Evolutionary conservation across 1,140 invertebrate species (phyloP).

Genomic region (Saxidomus purpurata): DNA sequence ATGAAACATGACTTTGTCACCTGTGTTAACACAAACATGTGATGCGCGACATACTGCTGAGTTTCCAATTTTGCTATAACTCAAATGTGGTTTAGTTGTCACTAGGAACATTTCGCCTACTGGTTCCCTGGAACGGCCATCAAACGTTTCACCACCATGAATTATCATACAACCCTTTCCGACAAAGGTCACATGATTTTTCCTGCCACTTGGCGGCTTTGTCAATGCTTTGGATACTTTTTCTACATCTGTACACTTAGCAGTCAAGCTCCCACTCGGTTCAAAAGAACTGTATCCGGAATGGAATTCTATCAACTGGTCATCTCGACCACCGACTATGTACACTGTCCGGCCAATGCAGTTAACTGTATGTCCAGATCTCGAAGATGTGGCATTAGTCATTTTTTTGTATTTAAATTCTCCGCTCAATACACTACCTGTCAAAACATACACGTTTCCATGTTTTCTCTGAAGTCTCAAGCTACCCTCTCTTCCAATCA

Average conservation of each 20-base stretch:
- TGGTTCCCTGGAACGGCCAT: slow-evolving; percentile 78
- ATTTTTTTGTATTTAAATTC: slow-evolving; percentile 75
- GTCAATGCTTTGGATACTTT: slow-evolving; percentile 63
- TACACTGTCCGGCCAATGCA: slow-evolving; percentile 71
- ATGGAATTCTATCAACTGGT: slow-evolving; percentile 78
- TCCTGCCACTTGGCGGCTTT: slow-evolving; percentile 81
- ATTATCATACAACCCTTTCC: slow-evolving; percentile 73
- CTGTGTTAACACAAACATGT: slow-evolving; percentile 74
- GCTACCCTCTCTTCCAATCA: slow-evolving; percentile 83
- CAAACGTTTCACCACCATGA: slow-evolving; percentile 84
- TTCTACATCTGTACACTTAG: slow-evolving; percentile 18
- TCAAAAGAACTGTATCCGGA: slow-evolving; percentile 37
- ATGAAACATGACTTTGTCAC: slow-evolving; percentile 78
- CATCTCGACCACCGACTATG: slow-evolving; percentile 82
- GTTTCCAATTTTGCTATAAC: slow-evolving; percentile 76
- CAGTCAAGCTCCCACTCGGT: slow-evolving; percentile 22
- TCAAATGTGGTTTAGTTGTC: slow-evolving; percentile 56
- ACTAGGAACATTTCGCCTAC: slow-evolving; percentile 82
- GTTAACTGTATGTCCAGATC: slow-evolving; percentile 81
- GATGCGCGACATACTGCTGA: slow-evolving; percentile 74
- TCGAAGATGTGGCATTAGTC: slow-evolving; percentile 74
- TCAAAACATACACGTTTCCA: slow-evolving; percentile 80
- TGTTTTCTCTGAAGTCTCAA: slow-evolving; percentile 79
- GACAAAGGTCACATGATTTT: slow-evolving; percentile 74
- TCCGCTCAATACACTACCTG: slow-evolving; percentile 69